Percentiles rank a stretch among this genome's conserved stretches.
phyloP scores from a whole-genome alignment of 2,113 vertebrate genomes.

The Herpailurus yagouaroundi region DNA sequence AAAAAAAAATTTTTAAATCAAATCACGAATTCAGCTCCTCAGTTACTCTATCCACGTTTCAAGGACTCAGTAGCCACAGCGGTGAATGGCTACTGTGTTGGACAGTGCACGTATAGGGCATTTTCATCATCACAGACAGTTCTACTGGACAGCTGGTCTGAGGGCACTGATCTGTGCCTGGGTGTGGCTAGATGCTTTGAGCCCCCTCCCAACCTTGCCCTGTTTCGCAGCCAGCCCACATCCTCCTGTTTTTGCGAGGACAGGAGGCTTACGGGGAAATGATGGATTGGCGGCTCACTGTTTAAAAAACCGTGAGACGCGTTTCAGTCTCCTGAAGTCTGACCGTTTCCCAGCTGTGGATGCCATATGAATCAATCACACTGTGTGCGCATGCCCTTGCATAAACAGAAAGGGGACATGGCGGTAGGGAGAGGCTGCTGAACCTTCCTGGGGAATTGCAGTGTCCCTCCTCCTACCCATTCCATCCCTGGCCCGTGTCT shows the following conservation, averaged over 20 bases:
- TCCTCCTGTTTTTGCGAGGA: neutral
- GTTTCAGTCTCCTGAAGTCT: slow-evolving; percentile 23
- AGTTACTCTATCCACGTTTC: neutral
- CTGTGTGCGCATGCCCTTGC: neutral
- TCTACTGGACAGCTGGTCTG: neutral
- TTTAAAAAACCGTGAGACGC: neutral
- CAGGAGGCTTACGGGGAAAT: neutral
- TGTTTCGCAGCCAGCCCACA: neutral
- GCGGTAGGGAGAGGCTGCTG: neutral
- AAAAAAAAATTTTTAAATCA: no score
- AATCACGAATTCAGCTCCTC: neutral
- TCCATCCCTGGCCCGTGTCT: neutral
- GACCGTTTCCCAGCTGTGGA: slow-evolving; percentile 19
- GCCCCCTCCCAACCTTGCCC: neutral
- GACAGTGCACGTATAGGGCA: neutral
- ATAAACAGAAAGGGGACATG: neutral
- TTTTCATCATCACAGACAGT: neutral
- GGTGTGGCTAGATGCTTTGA: neutral
- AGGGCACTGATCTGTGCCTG: neutral
- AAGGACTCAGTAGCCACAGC: neutral
- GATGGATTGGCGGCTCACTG: neutral
- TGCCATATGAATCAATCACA: slow-evolving; percentile 22
- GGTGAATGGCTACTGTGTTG: neutral
- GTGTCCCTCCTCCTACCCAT: neutral
- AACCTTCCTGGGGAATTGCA: neutral